Conservation (phyloP, 92 coral and sea anemone species). For the Nematostella vectensis region DNA sequence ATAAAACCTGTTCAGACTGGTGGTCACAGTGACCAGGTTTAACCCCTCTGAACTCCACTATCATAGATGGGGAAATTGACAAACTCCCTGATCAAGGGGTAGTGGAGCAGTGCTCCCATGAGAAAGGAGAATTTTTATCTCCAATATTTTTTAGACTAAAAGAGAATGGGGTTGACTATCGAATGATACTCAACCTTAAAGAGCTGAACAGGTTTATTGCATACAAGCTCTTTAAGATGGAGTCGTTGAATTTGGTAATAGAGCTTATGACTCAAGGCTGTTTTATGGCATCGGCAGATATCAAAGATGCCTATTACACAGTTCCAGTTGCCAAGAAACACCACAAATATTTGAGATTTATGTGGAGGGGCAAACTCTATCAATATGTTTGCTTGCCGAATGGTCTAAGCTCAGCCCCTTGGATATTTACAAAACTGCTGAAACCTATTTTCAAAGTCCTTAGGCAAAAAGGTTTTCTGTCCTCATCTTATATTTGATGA, state of each 20-base stretch:
- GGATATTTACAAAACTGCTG: constrained; percentile 40
- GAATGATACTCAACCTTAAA: constrained; percentile 22
- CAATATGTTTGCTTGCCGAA: constrained; percentile 51
- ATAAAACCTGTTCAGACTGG: constrained; percentile 14
- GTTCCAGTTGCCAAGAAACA: constrained; percentile 29
- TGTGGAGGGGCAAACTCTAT: constrained; percentile 37
- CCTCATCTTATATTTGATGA: constrained; percentile 57
- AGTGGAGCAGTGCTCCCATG: constrained; percentile 8
- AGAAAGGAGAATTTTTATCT: constrained; percentile 30
- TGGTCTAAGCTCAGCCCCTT: constrained; percentile 49
- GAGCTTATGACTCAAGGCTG: constrained; percentile 35
- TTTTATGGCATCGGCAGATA: constrained; percentile 34
- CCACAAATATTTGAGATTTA: constrained; percentile 24
- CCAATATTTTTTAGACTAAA: constrained; percentile 30
- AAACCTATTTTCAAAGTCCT: constrained; percentile 36
- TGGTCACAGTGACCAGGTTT: constrained; percentile 24
- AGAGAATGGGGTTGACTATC: constrained; percentile 25
- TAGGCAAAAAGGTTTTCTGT: constrained; percentile 25
- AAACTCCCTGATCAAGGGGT: constrained; percentile 30
- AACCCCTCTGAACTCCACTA: constrained; percentile 25
- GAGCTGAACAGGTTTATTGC: constrained; percentile 33
- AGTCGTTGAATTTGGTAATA: constrained; percentile 18
- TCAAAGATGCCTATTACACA: constrained; percentile 32
- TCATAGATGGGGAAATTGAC: constrained; percentile 30
- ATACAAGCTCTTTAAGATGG: constrained; percentile 39